Evolutionary conservation across 2,113 vertebrate species (phyloP), one percentile per base, ranked within the genome.

Genomic region (Sturnira hondurensis): DNA sequence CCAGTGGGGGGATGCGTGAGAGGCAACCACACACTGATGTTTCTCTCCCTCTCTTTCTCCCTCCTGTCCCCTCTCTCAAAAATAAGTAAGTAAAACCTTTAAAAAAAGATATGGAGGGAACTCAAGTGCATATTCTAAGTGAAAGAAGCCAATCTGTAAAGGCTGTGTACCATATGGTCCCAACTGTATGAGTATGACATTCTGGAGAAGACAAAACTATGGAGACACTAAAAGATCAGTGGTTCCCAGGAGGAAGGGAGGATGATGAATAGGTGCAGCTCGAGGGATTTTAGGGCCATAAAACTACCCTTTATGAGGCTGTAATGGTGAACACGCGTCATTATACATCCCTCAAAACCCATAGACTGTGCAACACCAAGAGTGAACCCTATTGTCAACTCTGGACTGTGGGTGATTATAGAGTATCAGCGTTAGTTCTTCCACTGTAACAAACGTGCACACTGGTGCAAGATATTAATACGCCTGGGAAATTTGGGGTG

Each of bases 161-260:
- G 54, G n/a, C 58, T 63, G 12, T 2, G 3, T 22, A 33, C 24
- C 22, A 7, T 12, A 65, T 14, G 19, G 52, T 33, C 47, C 47
- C n/a, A 58, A 58, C 76, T 9, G 1, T 5, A 43, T 0, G 28
- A n/a, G 1, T 4, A 43, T 0, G 28, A n/a, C 41, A 50, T 54
- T 92, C 87, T 54, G 20, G 71, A n/a, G 73, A 86, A 73, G n/a
- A 65, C 19, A 20, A 61, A 65, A 81, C 43, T 63, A 19, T n/a
- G 28, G 41, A 54, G 63, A 88, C 16, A n/a, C 12, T 31, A 26
- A 43, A 58, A 77, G 45, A 83, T 67, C 24, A 58, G 45, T 38
- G 67, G 52, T 65, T 26, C 33, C 74, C 22, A 36, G 54, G 19
- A 16, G n/a, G 38, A 6, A 56, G 52, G 38, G 28, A 36, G n/a